These are phyloP conservation scores for Prunella fulvescens DNA, from an alignment of 2,113 vertebrate species.

Conservation along the genomic window DNA sequence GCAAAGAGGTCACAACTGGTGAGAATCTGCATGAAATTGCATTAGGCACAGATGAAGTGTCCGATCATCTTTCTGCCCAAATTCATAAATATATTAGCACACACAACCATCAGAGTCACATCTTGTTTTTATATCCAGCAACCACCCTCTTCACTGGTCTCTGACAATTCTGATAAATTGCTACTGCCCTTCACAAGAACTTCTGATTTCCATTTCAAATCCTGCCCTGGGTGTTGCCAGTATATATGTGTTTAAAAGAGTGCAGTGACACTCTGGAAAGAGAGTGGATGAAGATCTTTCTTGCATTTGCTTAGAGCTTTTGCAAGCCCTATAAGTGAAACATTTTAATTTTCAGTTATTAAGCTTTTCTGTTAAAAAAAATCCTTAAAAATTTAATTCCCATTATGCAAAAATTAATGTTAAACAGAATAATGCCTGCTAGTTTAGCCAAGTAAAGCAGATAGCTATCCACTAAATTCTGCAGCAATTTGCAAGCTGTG, in stretches of 20 bases:
- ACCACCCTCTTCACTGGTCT: neutral
- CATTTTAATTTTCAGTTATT: neutral
- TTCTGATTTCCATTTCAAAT: neutral
- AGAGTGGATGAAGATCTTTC: neutral
- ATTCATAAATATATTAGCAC: slow-evolving; percentile 16
- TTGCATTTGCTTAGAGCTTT: neutral
- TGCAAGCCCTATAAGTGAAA: neutral
- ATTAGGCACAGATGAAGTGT: slow-evolving; percentile 30
- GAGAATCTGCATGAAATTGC: slow-evolving; percentile 26
- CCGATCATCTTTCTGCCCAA: neutral
- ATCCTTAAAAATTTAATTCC: neutral
- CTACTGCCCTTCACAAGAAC: neutral
- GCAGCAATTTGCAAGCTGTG: neutral
- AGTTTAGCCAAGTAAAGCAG: neutral
- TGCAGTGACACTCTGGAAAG: neutral
- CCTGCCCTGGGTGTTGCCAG: neutral
- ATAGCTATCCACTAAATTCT: neutral
- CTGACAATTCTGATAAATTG: neutral
- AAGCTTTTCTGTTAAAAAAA: neutral
- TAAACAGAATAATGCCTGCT: neutral
- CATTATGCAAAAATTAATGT: neutral
- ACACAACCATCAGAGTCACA: neutral
- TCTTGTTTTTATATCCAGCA: neutral
- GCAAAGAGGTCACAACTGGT: neutral
- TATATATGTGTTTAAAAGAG: neutral